Conservation (phyloP, 2,888 invertebrate genomes). For the Caenorhabditis sp. region DNA sequence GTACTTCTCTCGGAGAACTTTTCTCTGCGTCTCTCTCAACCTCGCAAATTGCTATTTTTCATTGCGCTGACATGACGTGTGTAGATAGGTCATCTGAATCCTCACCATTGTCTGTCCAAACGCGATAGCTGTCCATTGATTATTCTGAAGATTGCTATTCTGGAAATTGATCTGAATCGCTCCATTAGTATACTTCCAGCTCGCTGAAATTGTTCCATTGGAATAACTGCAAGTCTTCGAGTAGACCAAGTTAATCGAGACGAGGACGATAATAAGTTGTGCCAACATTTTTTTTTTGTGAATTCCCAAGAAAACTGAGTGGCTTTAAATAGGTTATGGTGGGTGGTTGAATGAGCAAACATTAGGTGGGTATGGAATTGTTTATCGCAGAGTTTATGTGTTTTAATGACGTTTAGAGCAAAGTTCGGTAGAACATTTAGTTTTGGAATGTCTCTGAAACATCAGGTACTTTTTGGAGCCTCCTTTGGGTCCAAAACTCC, state of each 20-base stretch:
- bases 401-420: too few species aligned
- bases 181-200: constrained; percentile 24
- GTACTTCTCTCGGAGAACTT: too few species aligned
- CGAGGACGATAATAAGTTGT: constrained; percentile 14
- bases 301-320: too few species aligned
- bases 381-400: too few species aligned
- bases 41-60: too few species aligned
- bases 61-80: too few species aligned
- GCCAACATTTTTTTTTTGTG: constrained; percentile 24
- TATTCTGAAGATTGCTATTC: constrained; percentile 21
- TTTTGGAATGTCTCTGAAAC: too few species aligned
- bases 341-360: constrained; percentile 17
- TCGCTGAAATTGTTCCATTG: constrained; percentile 9
- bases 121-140: constrained; percentile 41
- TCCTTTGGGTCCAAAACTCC: too few species aligned
- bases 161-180: constrained; percentile 27
- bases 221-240: constrained; percentile 15
- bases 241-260: constrained; percentile 3
- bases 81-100: too few species aligned
- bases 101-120: constrained; percentile 36
- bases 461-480: too few species aligned
- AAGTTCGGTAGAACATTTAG: too few species aligned
- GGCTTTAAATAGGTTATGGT: constrained; percentile 25
- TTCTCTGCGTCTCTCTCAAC: too few species aligned
- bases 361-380: neutral